These are phyloP conservation scores for Petrocephalus zakoni DNA, from an alignment of 2,113 vertebrate genomes.

Conservation along the genomic window DNA sequence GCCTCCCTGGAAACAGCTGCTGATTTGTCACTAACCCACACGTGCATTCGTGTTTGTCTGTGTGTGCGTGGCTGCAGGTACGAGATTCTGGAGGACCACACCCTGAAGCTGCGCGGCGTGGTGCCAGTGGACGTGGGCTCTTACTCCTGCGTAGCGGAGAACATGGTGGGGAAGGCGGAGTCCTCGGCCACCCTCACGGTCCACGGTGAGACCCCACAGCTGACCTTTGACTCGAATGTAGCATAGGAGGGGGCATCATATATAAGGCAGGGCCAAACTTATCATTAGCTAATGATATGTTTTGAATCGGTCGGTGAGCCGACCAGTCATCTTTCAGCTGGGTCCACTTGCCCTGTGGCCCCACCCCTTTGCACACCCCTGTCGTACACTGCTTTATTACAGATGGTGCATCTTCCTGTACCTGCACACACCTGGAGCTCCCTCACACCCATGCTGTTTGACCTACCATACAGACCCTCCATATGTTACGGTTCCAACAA, in stretches of 20 bases:
- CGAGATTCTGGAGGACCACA: slow-evolving; percentile 88
- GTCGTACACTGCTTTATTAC: background rate
- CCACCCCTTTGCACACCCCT: background rate
- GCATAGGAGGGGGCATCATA: background rate
- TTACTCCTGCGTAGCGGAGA: slow-evolving; percentile 88
- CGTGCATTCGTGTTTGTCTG: too few species aligned
- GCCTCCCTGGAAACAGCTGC: background rate
- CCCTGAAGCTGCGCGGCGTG: slow-evolving; percentile 80
- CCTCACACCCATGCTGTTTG: background rate
- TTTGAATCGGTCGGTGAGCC: background rate
- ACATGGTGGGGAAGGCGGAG: slow-evolving; percentile 92
- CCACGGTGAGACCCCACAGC: slow-evolving; percentile 67
- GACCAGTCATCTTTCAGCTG: background rate
- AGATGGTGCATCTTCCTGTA: background rate
- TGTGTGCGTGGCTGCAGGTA: slow-evolving; percentile 57
- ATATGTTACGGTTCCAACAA: background rate
- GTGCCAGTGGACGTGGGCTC: slow-evolving; percentile 80
- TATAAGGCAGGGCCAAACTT: background rate
- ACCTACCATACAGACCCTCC: background rate
- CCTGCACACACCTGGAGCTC: background rate
- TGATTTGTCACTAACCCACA: background rate
- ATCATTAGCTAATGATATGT: background rate
- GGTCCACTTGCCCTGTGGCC: background rate
- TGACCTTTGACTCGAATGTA: background rate
- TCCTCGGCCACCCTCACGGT: slow-evolving; percentile 82